Conservation (phyloP, 2,113 vertebrate species). For the Hirundichthys speculiger region DNA sequence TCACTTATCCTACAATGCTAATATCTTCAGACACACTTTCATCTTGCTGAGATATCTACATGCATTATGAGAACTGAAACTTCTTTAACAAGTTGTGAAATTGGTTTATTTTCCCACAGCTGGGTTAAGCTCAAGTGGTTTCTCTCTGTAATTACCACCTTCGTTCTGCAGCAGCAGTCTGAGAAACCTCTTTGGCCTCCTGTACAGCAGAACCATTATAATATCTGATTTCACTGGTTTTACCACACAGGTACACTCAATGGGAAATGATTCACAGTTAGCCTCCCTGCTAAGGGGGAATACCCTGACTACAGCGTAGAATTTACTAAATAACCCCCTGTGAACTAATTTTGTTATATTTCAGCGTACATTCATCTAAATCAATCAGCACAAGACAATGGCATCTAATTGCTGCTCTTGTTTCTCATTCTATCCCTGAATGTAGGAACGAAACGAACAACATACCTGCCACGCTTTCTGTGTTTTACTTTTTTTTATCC, state of each 20-base stretch:
- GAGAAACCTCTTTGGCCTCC: slow-evolving; percentile 53
- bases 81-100: slow-evolving; percentile 56
- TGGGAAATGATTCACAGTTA: slow-evolving; percentile 58
- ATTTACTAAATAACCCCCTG: slow-evolving; percentile 36
- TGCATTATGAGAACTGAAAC: slow-evolving; percentile 14
- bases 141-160: slow-evolving; percentile 68
- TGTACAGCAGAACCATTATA: slow-evolving; percentile 43
- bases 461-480: not conserved
- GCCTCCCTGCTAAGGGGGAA: slow-evolving; percentile 40
- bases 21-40: not conserved
- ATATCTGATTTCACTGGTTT: slow-evolving; percentile 61
- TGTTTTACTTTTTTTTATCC: not conserved
- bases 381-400: slow-evolving; percentile 44
- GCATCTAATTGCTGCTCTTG: slow-evolving; percentile 13
- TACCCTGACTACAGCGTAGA: slow-evolving; percentile 15
- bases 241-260: slow-evolving; percentile 54
- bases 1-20: not conserved
- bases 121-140: slow-evolving; percentile 65
- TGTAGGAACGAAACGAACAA: not conserved
- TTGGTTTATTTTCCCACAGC: slow-evolving; percentile 59
- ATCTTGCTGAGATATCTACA: slow-evolving; percentile 2
- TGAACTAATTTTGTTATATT: slow-evolving; percentile 62
- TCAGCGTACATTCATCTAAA: slow-evolving; percentile 58
- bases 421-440: slow-evolving; percentile 1
- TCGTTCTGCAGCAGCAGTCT: slow-evolving; percentile 47